Evolutionary conservation across 1,140 invertebrate species (phyloP).

Genomic region (Drosophila ananassae): DNA sequence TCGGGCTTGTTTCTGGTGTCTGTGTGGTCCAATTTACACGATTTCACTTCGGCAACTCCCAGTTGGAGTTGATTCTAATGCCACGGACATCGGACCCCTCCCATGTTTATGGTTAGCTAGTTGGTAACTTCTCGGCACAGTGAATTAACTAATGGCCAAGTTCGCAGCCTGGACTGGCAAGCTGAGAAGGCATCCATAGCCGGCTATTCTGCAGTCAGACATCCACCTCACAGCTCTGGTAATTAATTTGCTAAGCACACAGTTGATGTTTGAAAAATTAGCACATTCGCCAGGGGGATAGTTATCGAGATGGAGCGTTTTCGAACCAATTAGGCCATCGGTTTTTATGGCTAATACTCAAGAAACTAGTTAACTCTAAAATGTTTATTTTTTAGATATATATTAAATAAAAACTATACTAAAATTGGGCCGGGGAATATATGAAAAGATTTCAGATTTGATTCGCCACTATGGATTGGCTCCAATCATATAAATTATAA

Average conservation of each 20-base stretch:
- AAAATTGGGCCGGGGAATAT: no score
- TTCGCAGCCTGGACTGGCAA: slow-evolving; percentile 19
- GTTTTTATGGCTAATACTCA: not conserved
- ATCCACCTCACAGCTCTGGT: slow-evolving; percentile 26
- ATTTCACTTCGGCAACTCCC: slow-evolving; percentile 67
- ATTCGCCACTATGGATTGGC: no score
- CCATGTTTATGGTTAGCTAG: slow-evolving; percentile 71
- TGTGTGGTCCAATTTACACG: slow-evolving; percentile 81
- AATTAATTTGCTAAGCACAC: slow-evolving; percentile 66
- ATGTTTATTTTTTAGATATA: not conserved
- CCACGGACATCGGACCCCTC: slow-evolving; percentile 19
- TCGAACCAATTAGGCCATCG: not conserved
- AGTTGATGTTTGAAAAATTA: slow-evolving; percentile 57
- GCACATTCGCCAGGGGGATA: slow-evolving; percentile 23
- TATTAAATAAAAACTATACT: not conserved
- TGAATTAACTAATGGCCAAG: slow-evolving; percentile 80
- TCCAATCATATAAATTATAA: no score
- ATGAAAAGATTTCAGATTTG: no score
- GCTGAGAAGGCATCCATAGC: slow-evolving; percentile 25
- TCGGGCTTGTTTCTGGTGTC: slow-evolving; percentile 51
- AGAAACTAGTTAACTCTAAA: not conserved
- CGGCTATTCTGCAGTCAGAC: slow-evolving; percentile 44
- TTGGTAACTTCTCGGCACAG: slow-evolving; percentile 64
- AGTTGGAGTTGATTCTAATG: slow-evolving; percentile 42
- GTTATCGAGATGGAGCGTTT: not conserved